Conservation (phyloP, 1,140 invertebrate species). For the Drosophila dunni region DNA sequence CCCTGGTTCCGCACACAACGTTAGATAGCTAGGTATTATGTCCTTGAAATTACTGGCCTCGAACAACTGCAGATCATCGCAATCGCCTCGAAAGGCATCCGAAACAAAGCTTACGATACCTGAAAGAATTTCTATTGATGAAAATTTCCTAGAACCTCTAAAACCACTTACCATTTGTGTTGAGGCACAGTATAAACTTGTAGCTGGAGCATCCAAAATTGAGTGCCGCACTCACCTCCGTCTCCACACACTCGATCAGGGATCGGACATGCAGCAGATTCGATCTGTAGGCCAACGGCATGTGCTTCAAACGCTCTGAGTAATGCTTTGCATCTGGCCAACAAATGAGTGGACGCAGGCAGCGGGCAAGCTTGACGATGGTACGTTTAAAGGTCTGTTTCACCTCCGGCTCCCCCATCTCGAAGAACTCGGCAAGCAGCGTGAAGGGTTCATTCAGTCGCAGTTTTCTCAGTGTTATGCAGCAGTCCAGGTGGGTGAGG, state of each 20-base stretch:
- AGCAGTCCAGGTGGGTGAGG: conserved; percentile 73
- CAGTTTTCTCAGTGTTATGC: conserved; percentile 74
- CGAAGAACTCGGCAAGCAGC: conserved; percentile 72
- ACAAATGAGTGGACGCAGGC: conserved; percentile 65
- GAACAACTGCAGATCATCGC: conserved; percentile 78
- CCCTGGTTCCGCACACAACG: conserved; percentile 74
- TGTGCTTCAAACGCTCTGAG: conserved; percentile 72
- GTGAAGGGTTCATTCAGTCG: conserved; percentile 75
- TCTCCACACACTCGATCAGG: conserved; percentile 81
- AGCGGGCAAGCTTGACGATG: conserved; percentile 62
- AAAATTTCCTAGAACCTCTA: too few species aligned
- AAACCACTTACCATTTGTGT: conserved; percentile 63
- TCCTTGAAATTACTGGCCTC: conserved; percentile 69
- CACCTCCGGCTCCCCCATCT: conserved; percentile 66
- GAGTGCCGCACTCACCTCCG: conserved; percentile 58
- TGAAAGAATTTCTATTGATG: conserved; percentile 13
- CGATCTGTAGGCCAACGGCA: conserved; percentile 68
- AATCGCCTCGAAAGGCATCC: conserved; percentile 68
- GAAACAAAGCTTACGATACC: conserved; percentile 79
- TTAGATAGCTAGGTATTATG: conserved; percentile 74
- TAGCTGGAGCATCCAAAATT: conserved; percentile 68
- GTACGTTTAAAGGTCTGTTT: conserved; percentile 69
- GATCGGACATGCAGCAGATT: conserved; percentile 76
- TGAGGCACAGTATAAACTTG: conserved; percentile 78
- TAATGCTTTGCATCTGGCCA: conserved; percentile 75